These are phyloP conservation scores for Abscondita cerata DNA, from an alignment of 2,888 invertebrate genomes.

Conservation along the genomic window DNA sequence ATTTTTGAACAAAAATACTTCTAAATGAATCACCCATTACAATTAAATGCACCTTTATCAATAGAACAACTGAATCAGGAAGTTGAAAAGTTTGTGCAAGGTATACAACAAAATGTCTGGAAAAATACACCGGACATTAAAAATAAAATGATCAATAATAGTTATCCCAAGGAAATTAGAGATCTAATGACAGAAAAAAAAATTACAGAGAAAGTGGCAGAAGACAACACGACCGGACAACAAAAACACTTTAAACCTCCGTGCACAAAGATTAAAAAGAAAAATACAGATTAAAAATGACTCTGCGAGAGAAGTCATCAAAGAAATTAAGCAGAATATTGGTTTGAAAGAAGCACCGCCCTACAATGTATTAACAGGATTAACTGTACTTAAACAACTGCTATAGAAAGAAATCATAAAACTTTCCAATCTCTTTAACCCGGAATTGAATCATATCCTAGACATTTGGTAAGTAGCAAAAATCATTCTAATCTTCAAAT, in stretches of 20 bases:
- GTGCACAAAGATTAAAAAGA: slow-evolving; percentile 5
- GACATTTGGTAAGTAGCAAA: too few relatives aligned
- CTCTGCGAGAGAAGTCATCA: too few relatives aligned
- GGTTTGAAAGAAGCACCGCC: too few relatives aligned
- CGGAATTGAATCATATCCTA: too few relatives aligned
- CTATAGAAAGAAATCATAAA: too few relatives aligned
- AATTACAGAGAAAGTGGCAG: slow-evolving; percentile 1
- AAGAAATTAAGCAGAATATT: too few relatives aligned
- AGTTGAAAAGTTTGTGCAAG: slow-evolving; percentile 13
- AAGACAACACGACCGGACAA: slow-evolving; percentile 8
- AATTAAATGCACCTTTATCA: slow-evolving; percentile 19
- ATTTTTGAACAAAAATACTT: too few relatives aligned
- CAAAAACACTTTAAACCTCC: slow-evolving; percentile 12
- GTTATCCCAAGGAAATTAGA: slow-evolving; percentile 17
- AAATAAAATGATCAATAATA: slow-evolving; percentile 12
- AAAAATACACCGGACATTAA: slow-evolving; percentile 10
- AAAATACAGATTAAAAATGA: slow-evolving; percentile 11
- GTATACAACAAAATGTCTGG: slow-evolving; percentile 14
- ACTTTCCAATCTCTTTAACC: too few relatives aligned
- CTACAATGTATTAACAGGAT: too few relatives aligned
- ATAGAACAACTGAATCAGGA: slow-evolving; percentile 13
- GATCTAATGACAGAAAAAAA: slow-evolving; percentile 7
- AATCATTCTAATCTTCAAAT: too few relatives aligned
- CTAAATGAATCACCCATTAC: too few relatives aligned
- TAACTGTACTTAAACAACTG: too few relatives aligned